phyloP scores from a whole-genome alignment of 2,797 vertebrate species.

The Anguilla anguilla region DNA sequence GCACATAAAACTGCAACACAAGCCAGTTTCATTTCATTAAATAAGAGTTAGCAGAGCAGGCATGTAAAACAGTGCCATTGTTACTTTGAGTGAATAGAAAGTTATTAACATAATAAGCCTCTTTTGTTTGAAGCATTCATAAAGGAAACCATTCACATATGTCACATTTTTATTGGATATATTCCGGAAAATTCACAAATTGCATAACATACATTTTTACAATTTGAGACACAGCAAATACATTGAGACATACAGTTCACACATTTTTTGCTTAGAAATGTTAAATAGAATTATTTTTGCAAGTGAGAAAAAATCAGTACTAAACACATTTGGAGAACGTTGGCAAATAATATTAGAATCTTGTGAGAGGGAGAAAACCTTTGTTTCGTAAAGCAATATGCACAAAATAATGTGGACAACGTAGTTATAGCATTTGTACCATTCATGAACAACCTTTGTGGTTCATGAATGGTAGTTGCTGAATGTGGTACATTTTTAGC shows the following conservation, averaged over 20 bases:
- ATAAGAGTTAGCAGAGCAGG: slow-evolving; percentile 63
- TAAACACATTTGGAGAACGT: no score
- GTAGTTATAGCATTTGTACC: neutral
- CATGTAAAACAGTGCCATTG: slow-evolving; percentile 44
- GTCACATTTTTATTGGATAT: neutral
- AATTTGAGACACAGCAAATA: neutral
- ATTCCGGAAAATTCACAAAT: neutral
- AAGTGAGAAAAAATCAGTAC: no score
- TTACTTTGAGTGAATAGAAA: slow-evolving; percentile 41
- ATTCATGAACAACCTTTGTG: neutral
- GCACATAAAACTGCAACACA: slow-evolving; percentile 71
- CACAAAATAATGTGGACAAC: neutral
- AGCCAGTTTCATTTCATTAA: slow-evolving; percentile 71
- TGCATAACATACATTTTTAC: neutral
- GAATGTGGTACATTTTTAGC: neutral
- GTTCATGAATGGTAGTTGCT: neutral
- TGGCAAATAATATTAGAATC: no score
- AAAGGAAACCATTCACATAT: neutral
- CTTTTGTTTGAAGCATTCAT: slow-evolving; percentile 33
- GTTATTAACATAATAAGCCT: slow-evolving; percentile 56
- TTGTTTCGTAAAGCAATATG: neutral
- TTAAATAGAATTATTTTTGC: no score
- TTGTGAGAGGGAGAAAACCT: no score
- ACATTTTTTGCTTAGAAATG: neutral
- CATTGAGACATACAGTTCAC: neutral